These are phyloP conservation scores for Mohoua ochrocephala DNA, from an alignment of 2,113 vertebrate genomes.

Conservation along the genomic window DNA sequence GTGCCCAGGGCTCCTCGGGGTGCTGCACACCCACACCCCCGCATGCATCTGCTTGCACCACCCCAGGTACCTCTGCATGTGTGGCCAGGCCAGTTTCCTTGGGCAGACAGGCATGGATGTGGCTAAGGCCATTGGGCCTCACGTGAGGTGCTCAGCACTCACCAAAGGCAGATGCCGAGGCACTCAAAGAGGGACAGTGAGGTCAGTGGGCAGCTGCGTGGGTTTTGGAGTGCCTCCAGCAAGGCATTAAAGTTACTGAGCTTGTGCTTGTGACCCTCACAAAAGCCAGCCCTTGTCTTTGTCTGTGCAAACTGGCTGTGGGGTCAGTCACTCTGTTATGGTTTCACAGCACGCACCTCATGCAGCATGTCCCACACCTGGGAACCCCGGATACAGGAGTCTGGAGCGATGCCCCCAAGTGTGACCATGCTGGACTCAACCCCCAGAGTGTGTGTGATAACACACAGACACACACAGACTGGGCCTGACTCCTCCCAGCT, in stretches of 20 bases:
- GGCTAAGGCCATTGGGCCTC: background rate
- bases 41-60: background rate
- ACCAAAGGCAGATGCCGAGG: background rate
- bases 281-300: background rate
- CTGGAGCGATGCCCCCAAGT: background rate
- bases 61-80: background rate
- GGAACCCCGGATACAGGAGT: background rate
- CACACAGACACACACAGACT: background rate
- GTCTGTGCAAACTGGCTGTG: background rate
- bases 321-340: background rate
- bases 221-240: background rate
- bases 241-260: background rate
- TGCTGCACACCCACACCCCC: background rate
- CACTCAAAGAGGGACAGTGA: background rate
- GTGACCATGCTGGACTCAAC: background rate
- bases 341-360: background rate
- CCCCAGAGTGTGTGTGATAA: background rate
- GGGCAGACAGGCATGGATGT: fast-evolving
- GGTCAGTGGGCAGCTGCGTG: background rate
- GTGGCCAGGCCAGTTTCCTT: background rate
- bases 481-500: background rate
- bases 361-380: fast-evolving
- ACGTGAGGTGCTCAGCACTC: fast-evolving
- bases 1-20: background rate
- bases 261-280: background rate